Conservation (phyloP, 1,140 invertebrate genomes). For the Drosophila tristis region DNA sequence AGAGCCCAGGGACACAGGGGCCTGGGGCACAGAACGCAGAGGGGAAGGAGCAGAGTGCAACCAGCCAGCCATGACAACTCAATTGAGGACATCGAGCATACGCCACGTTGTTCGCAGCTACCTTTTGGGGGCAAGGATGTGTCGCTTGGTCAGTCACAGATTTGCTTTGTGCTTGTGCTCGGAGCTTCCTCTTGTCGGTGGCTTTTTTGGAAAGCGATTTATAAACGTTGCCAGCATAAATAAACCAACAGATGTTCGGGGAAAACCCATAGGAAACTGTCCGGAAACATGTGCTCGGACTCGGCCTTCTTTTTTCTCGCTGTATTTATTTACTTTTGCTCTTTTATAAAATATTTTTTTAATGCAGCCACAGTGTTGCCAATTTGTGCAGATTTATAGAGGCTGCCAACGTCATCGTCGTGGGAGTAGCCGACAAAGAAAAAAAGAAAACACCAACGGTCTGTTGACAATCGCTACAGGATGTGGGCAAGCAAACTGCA, state of each 20-base stretch:
- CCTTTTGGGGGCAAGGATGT: slow-evolving; percentile 44
- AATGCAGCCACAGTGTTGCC: slow-evolving; percentile 80
- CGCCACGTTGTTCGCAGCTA: slow-evolving; percentile 57
- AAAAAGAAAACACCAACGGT: slow-evolving; percentile 46
- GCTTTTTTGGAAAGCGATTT: slow-evolving; percentile 67
- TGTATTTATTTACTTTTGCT: slow-evolving; percentile 81
- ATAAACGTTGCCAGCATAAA: slow-evolving; percentile 82
- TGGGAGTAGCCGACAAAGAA: slow-evolving; percentile 23
- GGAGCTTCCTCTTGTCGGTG: slow-evolving; percentile 19
- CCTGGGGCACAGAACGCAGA: not conserved
- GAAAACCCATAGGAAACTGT: slow-evolving; percentile 45
- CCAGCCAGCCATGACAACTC: slow-evolving; percentile 61
- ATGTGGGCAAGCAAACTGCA: slow-evolving; percentile 60
- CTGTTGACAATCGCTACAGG: slow-evolving; percentile 79
- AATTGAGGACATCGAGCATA: slow-evolving; percentile 75
- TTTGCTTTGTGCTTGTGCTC: slow-evolving; percentile 32
- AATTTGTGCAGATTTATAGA: slow-evolving; percentile 82
- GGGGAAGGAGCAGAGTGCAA: slow-evolving; percentile 7
- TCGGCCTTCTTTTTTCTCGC: slow-evolving; percentile 38
- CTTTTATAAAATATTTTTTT: slow-evolving; percentile 82
- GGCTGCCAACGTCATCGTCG: slow-evolving; percentile 45
- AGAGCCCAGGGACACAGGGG: not conserved
- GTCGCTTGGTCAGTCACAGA: slow-evolving; percentile 52
- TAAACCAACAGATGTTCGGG: slow-evolving; percentile 70
- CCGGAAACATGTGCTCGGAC: slow-evolving; percentile 67